Evolutionary conservation across 1,140 invertebrate genomes (phyloP).

Genomic region (Eciton burchellii): DNA sequence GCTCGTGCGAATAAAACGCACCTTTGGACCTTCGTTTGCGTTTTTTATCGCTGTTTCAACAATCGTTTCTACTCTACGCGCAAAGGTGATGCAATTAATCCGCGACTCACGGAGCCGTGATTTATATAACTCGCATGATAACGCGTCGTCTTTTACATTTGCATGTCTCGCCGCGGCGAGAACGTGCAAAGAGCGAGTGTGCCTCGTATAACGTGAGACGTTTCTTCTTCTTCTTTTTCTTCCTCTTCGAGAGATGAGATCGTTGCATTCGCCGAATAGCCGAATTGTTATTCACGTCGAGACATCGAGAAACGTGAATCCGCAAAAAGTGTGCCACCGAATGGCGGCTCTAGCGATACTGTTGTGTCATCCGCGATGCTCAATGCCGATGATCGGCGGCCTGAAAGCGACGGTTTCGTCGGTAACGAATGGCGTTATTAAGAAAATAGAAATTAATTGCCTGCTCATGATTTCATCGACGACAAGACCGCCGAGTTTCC

Average conservation of each 20-base stretch:
- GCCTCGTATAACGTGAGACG: constrained; percentile 9
- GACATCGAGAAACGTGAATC: neutral
- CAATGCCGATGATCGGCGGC: constrained; percentile 40
- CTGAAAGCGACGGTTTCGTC: constrained; percentile 49
- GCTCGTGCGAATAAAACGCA: neutral
- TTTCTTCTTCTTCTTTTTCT: neutral
- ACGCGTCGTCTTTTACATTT: constrained; percentile 23
- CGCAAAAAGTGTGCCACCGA: neutral
- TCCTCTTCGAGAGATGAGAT: neutral
- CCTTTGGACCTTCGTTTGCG: no score
- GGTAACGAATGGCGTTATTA: no score
- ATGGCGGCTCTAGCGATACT: neutral
- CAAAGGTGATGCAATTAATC: constrained; percentile 25
- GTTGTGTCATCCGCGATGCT: constrained; percentile 11
- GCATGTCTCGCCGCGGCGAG: neutral
- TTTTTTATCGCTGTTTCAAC: no score
- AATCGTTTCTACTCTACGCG: no score
- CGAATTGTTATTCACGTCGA: neutral
- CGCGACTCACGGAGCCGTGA: neutral
- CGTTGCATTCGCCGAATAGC: neutral
- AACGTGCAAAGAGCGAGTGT: neutral
- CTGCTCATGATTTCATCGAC: no score
- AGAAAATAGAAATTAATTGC: no score
- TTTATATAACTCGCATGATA: constrained; percentile 21
- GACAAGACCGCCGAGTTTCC: no score